Conservation (phyloP, 2,888 invertebrate genomes). For the Leptinotarsa rubiginosa region DNA sequence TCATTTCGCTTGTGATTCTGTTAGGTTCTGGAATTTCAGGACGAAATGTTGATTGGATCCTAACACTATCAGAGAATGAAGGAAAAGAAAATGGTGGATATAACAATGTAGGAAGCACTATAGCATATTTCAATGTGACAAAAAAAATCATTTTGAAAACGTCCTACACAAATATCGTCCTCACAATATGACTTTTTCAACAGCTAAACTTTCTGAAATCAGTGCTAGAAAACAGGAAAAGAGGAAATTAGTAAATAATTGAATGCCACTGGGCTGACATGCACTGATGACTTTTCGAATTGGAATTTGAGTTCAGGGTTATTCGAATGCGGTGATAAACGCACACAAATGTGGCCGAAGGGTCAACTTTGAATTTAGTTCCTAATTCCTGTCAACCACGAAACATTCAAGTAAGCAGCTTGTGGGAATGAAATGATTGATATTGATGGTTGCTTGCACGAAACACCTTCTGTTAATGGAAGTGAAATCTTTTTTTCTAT, state of each 20-base stretch:
- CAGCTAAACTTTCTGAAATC: not conserved
- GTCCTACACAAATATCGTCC: no score
- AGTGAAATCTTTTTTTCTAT: no score
- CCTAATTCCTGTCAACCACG: not conserved
- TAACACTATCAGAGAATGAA: no score
- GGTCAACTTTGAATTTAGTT: slow-evolving; percentile 17
- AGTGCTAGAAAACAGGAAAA: slow-evolving; percentile 47
- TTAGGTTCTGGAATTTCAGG: no score
- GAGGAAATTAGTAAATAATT: slow-evolving; percentile 59
- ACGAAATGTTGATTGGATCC: no score
- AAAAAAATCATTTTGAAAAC: no score
- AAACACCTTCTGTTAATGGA: not conserved
- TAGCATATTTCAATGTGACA: no score
- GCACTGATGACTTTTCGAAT: slow-evolving; percentile 56
- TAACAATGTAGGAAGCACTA: no score
- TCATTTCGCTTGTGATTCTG: no score
- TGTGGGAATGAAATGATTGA: not conserved
- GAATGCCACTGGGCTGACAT: slow-evolving; percentile 53
- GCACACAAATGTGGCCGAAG: slow-evolving; percentile 24
- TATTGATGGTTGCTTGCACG: not conserved
- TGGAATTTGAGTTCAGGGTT: slow-evolving; percentile 53
- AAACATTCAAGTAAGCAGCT: not conserved
- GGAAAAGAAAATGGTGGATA: no score
- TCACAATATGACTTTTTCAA: not conserved
- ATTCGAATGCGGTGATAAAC: slow-evolving; percentile 25